phyloP scores from a whole-genome alignment of 30 jellyfish, hydroid and myxozoan species.

The Hydractinia symbiolongicarpus region DNA sequence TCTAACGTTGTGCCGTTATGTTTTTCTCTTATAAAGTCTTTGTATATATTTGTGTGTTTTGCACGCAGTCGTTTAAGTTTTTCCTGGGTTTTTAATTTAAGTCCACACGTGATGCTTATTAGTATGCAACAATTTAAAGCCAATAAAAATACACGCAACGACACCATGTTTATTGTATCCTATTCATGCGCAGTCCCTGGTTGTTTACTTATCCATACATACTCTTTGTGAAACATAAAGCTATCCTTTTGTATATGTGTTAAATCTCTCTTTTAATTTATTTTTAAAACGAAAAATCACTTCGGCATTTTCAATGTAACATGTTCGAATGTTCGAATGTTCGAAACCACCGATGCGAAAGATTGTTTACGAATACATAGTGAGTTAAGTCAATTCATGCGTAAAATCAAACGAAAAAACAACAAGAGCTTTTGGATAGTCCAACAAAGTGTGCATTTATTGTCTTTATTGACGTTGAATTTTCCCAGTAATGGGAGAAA shows the following conservation, averaged over 20 bases:
- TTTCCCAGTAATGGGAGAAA: too few relatives aligned
- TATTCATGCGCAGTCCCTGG: too few relatives aligned
- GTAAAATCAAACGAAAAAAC: not conserved
- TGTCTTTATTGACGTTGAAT: too few relatives aligned
- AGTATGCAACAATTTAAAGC: not conserved
- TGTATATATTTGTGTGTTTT: not conserved
- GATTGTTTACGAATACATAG: conserved; percentile 10
- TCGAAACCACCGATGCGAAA: not conserved
- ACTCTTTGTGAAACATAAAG: too few relatives aligned
- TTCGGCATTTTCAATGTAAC: not conserved
- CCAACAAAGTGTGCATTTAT: too few relatives aligned
- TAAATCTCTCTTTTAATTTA: not conserved
- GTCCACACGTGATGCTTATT: not conserved
- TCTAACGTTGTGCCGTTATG: not conserved
- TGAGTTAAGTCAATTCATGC: conserved; percentile 9
- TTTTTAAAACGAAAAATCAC: not conserved
- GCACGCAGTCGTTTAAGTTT: conserved; percentile 4
- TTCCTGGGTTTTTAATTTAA: conserved; percentile 7
- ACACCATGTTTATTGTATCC: not conserved
- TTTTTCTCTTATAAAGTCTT: not conserved
- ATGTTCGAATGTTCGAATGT: not conserved
- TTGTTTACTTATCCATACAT: too few relatives aligned
- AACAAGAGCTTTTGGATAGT: not conserved
- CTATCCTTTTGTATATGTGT: too few relatives aligned
- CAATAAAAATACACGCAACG: not conserved